Base-by-base conservation (phyloP, 2,113 vertebrate genomes). In the Saguinus imperator region DNA sequence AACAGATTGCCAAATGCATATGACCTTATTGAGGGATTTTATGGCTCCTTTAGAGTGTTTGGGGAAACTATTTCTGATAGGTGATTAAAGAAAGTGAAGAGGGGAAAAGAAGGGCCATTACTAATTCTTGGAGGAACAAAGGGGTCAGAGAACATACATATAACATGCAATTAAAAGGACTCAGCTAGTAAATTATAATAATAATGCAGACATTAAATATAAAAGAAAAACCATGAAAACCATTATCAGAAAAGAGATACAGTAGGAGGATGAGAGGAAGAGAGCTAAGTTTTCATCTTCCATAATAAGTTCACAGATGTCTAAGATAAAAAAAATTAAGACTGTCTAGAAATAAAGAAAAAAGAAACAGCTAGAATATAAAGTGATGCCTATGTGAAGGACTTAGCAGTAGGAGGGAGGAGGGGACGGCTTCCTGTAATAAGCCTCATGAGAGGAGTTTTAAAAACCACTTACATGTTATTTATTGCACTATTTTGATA, bases 81-180 rank as follows among this genome's bases (percentile, higher is more conserved):
- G 13, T 10, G 43, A 93, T 77, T 64, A 73, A 43, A 95, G 48
- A 81, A 61, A 86, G 23, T 76, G 4, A 96, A 81, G 27, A 18
- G 23, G n/a, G 40, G 8, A 85, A 32, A 14, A 70, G 23, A 85
- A 37, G 66, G 3, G 48, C 27, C 79, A 57, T 72, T 85, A 80
- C 23, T 88, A 89, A 94, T 45, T 95, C 77, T n/a, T 48, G 14
- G n/a, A 95, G 55, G 25, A 89, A 83, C 11, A 79, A 83, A 82
- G 23, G 23, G 5, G 76, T 92, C 29, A 32, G 21, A 81, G 57
- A 85, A 81, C 92, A 87, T 57, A 79, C 73, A 88, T 23, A 6
- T 27, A 52, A 52, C 8, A 76, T 9, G 79, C 13, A 57, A 77
- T 77, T 82, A 89, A 94, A 45, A 55, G 73, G 29, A n/a, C 45